Conservation (phyloP, 1,140 invertebrate species). For the Bathynomus jamesi region DNA sequence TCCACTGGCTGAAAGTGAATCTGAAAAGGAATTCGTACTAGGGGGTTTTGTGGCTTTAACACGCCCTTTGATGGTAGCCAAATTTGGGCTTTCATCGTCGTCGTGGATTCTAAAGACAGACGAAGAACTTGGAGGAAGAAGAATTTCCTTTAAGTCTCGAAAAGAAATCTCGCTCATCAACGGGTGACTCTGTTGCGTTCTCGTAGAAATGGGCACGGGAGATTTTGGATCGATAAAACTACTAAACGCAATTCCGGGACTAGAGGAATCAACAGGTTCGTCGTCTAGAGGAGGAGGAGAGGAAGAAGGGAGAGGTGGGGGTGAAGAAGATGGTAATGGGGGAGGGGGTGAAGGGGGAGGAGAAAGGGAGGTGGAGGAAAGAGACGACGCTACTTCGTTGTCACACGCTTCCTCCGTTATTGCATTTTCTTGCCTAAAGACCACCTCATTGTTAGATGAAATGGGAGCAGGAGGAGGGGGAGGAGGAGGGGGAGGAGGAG, state of each 20-base stretch:
- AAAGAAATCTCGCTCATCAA: not conserved
- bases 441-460: too few species aligned
- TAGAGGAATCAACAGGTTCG: constrained; percentile 4
- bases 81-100: constrained; percentile 24
- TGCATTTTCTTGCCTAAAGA: too few species aligned
- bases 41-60: constrained; percentile 23
- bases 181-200: constrained; percentile 4
- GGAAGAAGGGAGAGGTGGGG: constrained; percentile 30
- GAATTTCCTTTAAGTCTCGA: constrained; percentile 13
- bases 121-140: constrained; percentile 15
- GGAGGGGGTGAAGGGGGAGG: constrained; percentile 4
- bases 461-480: constrained; percentile 3
- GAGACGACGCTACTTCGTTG: not conserved
- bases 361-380: constrained; percentile 4
- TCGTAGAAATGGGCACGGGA: constrained; percentile 5
- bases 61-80: constrained; percentile 31
- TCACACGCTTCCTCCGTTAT: not conserved
- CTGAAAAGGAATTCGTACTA: not conserved
- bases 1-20: not conserved
- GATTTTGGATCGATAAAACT: constrained; percentile 1
- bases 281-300: constrained; percentile 22
- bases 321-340: constrained; percentile 16
- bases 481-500: constrained; percentile 16
- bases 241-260: not conserved
- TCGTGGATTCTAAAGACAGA: too few species aligned